Evolutionary conservation across 2,797 vertebrate species (phyloP).

Genomic region (Pangasius macronema): DNA sequence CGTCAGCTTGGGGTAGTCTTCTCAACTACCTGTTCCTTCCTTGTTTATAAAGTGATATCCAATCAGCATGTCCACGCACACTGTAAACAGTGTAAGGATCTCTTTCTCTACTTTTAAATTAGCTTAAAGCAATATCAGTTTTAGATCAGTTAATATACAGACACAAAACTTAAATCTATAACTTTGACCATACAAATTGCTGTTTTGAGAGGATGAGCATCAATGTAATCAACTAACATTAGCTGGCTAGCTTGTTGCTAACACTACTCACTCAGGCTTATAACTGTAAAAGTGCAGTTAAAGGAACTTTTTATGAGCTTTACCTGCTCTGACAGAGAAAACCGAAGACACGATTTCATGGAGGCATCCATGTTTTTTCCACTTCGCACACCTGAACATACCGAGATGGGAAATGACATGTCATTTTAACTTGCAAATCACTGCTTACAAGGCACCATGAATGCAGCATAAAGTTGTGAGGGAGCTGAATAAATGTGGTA

Average conservation of each 20-base stretch:
- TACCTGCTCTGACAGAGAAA: neutral
- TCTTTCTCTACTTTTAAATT: neutral
- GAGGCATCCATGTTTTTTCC: neutral
- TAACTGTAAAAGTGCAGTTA: neutral
- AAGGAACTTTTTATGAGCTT: neutral
- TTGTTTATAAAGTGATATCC: neutral
- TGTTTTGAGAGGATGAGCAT: neutral
- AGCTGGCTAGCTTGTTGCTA: too few species aligned
- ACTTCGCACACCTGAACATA: neutral
- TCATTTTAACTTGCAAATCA: neutral
- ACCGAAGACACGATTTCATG: neutral
- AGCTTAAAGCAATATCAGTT: too few species aligned
- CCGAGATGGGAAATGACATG: neutral
- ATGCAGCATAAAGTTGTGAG: neutral
- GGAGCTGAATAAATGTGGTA: neutral
- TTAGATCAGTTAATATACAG: neutral
- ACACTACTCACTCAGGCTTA: neutral
- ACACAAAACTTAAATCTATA: neutral
- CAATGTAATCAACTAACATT: too few species aligned
- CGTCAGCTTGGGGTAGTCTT: too few species aligned
- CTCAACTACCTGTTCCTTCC: neutral
- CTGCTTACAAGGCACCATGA: neutral
- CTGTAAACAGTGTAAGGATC: neutral
- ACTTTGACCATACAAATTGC: neutral
- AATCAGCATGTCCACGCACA: neutral